Evolutionary conservation across 2,113 vertebrate genomes (phyloP).

Genomic region (Notechis scutatus): DNA sequence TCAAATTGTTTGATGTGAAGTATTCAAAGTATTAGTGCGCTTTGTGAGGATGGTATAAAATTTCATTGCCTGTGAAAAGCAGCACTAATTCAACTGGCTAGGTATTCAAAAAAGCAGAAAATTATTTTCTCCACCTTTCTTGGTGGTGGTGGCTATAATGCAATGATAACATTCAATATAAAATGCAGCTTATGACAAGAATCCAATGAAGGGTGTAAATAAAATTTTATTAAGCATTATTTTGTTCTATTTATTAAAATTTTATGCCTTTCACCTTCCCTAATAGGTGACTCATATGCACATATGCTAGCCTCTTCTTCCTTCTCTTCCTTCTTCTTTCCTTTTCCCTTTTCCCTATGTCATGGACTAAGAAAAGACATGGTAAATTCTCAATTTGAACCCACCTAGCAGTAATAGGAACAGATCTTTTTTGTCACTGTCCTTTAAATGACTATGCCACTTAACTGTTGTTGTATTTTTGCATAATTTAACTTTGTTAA

Average conservation of each 20-base stretch:
- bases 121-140: slow-evolving; percentile 17
- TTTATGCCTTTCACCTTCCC: background rate
- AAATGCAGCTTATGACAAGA: slow-evolving; percentile 9
- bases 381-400: slow-evolving; percentile 21
- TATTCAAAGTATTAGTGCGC: slow-evolving; percentile 21
- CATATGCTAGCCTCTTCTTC: background rate
- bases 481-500: background rate
- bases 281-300: background rate
- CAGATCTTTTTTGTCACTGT: slow-evolving; percentile 23
- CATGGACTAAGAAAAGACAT: slow-evolving; percentile 31
- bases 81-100: slow-evolving; percentile 9
- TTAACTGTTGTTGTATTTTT: background rate
- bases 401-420: slow-evolving; percentile 19
- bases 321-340: background rate
- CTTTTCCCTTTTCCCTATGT: slow-evolving; percentile 32
- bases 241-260: background rate
- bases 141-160: background rate
- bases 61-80: slow-evolving; percentile 34
- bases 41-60: background rate
- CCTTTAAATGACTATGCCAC: background rate
- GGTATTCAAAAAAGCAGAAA: slow-evolving; percentile 18
- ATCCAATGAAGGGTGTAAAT: slow-evolving; percentile 26
- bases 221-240: slow-evolving; percentile 14
- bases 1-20: slow-evolving; percentile 37
- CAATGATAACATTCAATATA: slow-evolving; percentile 35